phyloP scores from a whole-genome alignment of 2,888 invertebrate genomes.

The Maniola hyperantus region DNA sequence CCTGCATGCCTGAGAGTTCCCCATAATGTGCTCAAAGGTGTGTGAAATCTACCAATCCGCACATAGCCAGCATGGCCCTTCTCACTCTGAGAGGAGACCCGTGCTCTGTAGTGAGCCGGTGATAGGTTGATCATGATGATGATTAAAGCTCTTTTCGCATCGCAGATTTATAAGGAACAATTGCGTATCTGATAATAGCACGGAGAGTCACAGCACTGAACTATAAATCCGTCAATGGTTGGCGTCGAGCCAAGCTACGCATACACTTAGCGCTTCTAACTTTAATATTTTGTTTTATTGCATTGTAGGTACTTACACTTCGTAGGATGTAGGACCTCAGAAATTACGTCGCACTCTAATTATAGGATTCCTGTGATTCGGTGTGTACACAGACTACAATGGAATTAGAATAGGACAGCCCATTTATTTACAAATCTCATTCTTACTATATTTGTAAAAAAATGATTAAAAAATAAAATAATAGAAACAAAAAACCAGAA shows the following conservation, averaged over 20 bases:
- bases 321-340: conserved; percentile 18
- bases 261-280: conserved; percentile 28
- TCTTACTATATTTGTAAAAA: no score
- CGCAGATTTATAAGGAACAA: conserved; percentile 30
- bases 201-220: conserved; percentile 24
- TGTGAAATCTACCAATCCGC: no score
- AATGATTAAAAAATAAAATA: no score
- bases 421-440: no score
- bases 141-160: no score
- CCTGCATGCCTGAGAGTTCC: no score
- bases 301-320: conserved; percentile 9
- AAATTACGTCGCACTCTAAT: conserved; percentile 14
- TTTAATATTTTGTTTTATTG: conserved; percentile 18
- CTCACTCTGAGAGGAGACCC: no score
- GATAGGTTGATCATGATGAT: no score
- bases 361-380: conserved; percentile 16
- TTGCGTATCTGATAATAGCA: conserved; percentile 36
- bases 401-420: not conserved
- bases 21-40: no score
- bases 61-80: no score
- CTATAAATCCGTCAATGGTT: conserved; percentile 38
- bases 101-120: no score
- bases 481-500: no score
- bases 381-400: not conserved
- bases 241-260: conserved; percentile 29